Evolutionary conservation across 92 coral and sea anemone genomes (phyloP).

Genomic region (Epizoanthus scotinus): DNA sequence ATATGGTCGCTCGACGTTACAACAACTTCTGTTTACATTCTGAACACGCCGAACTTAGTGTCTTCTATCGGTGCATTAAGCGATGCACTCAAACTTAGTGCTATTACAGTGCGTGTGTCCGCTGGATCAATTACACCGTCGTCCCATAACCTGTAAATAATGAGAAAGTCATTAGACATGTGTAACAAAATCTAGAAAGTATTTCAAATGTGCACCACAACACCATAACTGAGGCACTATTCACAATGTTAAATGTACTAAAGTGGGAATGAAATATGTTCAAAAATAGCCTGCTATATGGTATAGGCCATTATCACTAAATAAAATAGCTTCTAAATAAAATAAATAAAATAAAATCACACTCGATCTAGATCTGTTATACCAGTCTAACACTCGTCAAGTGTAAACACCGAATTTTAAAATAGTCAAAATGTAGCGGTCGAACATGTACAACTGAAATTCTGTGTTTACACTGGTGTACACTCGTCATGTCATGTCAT

Average conservation of each 20-base stretch:
- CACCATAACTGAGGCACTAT: neutral
- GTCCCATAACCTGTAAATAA: constrained; percentile 89
- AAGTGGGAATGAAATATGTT: neutral
- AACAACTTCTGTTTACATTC: constrained; percentile 61
- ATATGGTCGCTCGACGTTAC: neutral
- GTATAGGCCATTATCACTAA: no score
- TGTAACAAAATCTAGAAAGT: neutral
- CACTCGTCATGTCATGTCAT: no score
- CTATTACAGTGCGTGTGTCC: constrained; percentile 91
- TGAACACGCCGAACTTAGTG: constrained; percentile 89
- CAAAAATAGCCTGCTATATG: no score
- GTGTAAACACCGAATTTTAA: no score
- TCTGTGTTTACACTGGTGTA: no score
- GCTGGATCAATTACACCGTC: constrained; percentile 98
- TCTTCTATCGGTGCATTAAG: constrained; percentile 79
- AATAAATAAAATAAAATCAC: no score
- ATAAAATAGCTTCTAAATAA: no score
- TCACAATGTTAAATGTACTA: neutral
- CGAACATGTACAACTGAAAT: no score
- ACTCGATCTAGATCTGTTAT: no score
- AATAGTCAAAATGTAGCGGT: no score
- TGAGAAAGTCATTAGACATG: neutral
- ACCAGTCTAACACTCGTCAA: no score
- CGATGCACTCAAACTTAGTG: constrained; percentile 88
- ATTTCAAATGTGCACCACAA: neutral